Base-by-base conservation (phyloP, 2,113 vertebrate species). In the Callospermophilus lateralis region DNA sequence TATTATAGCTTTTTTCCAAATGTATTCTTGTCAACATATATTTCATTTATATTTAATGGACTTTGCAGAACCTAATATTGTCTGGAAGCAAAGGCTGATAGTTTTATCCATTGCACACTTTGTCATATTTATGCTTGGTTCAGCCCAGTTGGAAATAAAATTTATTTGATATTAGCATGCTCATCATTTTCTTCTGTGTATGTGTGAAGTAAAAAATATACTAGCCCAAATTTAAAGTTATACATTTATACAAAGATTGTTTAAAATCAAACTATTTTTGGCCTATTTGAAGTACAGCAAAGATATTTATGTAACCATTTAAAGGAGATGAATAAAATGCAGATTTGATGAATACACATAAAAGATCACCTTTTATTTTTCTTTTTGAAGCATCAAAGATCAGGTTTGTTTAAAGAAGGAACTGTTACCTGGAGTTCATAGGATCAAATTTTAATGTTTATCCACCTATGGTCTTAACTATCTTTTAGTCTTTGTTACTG, bases 1-100 rank as follows among this genome's bases (percentile, higher is more conserved):
- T 84, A 67, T 94, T 93, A 78, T 81, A 89, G 34, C 89, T 93
- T 95, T 88, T 89, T 51, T 83, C 84, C 67, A 95, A 89, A 94
- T 93, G 68, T 81, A 30, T 72, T 95, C 53, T 74, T 96, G 84
- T 77, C 51, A 81, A 88, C 55, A 48, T 85, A 94, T 68, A 95
- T 85, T 96, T 24, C 53, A 77, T 94, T 85, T 91, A 74, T 89
- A 73, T 93, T 91, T 68, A 70, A 92, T 37, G 32, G 76, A n/a
- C 26, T 81, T 89, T 90, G 48, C 24, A 51, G 83, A 89, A 45
- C 6, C 48, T 45, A 45, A 37, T 95, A 37, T 90, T 89, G 26
- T 96, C n/a, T 93, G 72, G 89, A 89, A 72, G 24, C 12, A 34
- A 95, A 93, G 22, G 58, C 48, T 88, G 77, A 63, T 97, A 94